Conservation (phyloP, 1,140 invertebrate species). For the Penaeus japonicus region DNA sequence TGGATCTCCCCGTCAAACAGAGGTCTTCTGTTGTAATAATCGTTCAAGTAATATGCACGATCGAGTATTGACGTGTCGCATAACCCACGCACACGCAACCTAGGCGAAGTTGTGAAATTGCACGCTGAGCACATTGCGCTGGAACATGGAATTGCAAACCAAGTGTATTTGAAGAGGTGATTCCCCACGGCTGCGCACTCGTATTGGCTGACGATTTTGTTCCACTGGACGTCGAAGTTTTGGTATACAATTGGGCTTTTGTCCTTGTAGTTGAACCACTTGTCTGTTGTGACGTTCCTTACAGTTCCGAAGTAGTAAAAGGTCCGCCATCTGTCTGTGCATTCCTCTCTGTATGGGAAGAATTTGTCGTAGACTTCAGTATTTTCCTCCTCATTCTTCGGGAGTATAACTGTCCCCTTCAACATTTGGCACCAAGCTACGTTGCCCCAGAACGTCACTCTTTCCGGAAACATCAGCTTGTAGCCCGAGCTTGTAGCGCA, state of each 20-base stretch:
- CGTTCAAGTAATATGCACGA: not conserved
- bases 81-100: not conserved
- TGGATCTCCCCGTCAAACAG: constrained; percentile 11
- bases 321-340: not conserved
- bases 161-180: not conserved
- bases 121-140: not conserved
- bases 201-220: too few relatives aligned
- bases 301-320: constrained; percentile 23
- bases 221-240: not conserved
- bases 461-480: constrained; percentile 17
- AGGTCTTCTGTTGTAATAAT: not conserved
- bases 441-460: not conserved
- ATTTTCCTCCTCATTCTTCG: constrained; percentile 11
- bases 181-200: not conserved
- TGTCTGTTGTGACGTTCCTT: not conserved
- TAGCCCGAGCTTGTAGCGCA: not conserved
- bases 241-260: not conserved
- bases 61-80: constrained; percentile 4
- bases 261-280: not conserved
- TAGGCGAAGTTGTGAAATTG: not conserved
- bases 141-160: not conserved
- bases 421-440: not conserved
- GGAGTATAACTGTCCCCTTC: not conserved
- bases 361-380: not conserved
- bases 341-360: not conserved